Base-by-base conservation (phyloP, 2,888 invertebrate species). In the Chaitophorus viminalis region DNA sequence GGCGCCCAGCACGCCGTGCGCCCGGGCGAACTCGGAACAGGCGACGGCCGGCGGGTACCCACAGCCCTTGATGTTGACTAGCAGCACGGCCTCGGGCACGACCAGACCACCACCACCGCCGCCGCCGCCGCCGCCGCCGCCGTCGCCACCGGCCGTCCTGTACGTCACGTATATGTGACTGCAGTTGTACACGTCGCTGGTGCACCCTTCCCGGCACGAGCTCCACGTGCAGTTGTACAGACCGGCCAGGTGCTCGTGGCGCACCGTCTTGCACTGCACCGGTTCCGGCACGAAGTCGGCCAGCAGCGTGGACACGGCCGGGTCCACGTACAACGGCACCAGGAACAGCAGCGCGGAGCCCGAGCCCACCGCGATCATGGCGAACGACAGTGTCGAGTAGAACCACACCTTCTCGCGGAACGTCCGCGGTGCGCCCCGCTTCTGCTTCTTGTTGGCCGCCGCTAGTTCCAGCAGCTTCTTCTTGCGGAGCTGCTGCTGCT, bases 41-140 rank as follows among this genome's bases (percentile, higher is more conserved):
- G 95, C 94, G 88, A 96, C 95, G 79, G 93, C 92, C 70, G 96
- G 96, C 25, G 96, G 96, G 91, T 96, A 96, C 17, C 96, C 96
- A 91, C 96, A 96, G 88, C 96, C 96, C 91, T 96, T 96, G 91
- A 96, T 95, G 92, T 96, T 96, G 84, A 96, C 95, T 91, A 95
- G 93, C 79, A 96, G 92, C 74, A 94, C 93, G 8, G 94, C 94
- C 81, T 94, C 94, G 52, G 93, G 92, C 92, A 93, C 93, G 89
- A 31, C 82, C 36, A 33, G 84, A 33, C 75, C 70, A 54, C 77
- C 87, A 89, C 88, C 89, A 60, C 90, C 89, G 82, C 89, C 89
- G 88, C 89, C 89, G 85, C 89, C 89, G 85, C 94, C 94, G 82
- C 89, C 70, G 33, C 33, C 74, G 82, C 89, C 89, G 39, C 86